Percentiles rank a stretch among this genome's conserved stretches.
These are phyloP conservation scores for Atlantisia rogersi DNA, from an alignment of 2,113 vertebrate species.

Conservation along the genomic window DNA sequence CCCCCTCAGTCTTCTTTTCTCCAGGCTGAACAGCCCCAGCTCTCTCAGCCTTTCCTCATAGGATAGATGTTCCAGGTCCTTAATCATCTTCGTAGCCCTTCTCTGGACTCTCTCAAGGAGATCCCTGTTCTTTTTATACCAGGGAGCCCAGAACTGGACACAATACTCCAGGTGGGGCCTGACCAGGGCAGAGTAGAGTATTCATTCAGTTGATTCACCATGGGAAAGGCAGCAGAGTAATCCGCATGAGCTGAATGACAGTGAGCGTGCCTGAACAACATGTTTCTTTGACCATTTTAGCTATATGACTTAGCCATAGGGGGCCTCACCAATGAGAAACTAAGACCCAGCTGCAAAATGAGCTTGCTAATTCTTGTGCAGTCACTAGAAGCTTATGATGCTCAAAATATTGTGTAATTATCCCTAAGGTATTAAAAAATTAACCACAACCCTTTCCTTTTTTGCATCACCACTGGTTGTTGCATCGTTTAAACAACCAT, in stretches of 20 bases:
- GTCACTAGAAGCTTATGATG: neutral
- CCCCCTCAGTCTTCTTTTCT: no score
- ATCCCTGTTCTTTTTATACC: no score
- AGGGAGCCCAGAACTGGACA: no score
- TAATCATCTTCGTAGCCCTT: no score
- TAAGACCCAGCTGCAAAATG: neutral
- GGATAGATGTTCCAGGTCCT: no score
- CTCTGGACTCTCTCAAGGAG: no score
- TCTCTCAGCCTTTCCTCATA: no score
- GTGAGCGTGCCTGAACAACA: neutral
- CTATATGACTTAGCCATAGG: neutral
- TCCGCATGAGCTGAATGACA: neutral
- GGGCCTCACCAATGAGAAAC: neutral
- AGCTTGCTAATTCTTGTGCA: neutral
- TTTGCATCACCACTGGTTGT: neutral
- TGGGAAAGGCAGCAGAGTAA: neutral
- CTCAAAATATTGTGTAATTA: neutral
- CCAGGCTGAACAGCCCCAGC: no score
- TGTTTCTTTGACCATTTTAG: neutral
- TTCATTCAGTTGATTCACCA: neutral
- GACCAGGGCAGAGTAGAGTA: no score
- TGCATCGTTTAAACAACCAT: neutral
- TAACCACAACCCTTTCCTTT: neutral
- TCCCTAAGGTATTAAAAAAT: neutral
- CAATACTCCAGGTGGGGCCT: no score